Evolutionary conservation across 2,113 vertebrate genomes (phyloP).

Genomic region (Misgurnus mizolepis): DNA sequence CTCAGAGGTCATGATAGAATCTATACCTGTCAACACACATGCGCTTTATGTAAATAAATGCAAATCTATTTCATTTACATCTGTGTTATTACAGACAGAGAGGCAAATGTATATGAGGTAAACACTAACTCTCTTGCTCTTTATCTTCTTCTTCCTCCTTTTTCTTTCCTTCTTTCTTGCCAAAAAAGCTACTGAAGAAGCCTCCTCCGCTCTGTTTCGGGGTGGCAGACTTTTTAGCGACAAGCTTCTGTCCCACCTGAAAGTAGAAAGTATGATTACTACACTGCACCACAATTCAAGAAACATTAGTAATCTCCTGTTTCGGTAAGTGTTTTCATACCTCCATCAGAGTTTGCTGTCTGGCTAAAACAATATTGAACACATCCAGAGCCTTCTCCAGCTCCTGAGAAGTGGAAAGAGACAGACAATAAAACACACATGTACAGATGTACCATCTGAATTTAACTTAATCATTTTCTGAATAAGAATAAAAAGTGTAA

Average conservation of each 20-base stretch:
- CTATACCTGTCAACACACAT: conserved; percentile 74
- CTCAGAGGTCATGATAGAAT: conserved; percentile 88
- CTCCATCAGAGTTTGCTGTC: conserved; percentile 95
- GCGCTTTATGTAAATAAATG: background rate
- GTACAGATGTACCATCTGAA: background rate
- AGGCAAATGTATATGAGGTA: background rate
- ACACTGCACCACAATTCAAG: background rate
- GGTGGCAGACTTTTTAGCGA: conserved; percentile 78
- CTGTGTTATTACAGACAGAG: background rate
- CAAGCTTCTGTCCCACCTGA: conserved; percentile 84
- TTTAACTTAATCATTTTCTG: too few species aligned
- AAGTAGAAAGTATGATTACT: background rate
- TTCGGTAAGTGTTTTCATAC: conserved; percentile 63
- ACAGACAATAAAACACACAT: conserved; percentile 16
- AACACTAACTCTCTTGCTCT: conserved; percentile 73
- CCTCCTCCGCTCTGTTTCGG: conserved; percentile 83
- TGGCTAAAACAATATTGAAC: conserved; percentile 89
- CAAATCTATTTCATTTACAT: background rate
- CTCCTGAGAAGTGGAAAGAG: conserved; percentile 72
- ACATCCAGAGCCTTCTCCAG: conserved; percentile 90
- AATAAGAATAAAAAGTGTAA: too few species aligned
- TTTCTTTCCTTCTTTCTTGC: conserved; percentile 83
- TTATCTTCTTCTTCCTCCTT: conserved; percentile 78
- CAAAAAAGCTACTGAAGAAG: conserved; percentile 88
- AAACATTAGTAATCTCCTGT: background rate